Base-by-base conservation (phyloP, 2,888 invertebrate species). In the Arge pagana region DNA sequence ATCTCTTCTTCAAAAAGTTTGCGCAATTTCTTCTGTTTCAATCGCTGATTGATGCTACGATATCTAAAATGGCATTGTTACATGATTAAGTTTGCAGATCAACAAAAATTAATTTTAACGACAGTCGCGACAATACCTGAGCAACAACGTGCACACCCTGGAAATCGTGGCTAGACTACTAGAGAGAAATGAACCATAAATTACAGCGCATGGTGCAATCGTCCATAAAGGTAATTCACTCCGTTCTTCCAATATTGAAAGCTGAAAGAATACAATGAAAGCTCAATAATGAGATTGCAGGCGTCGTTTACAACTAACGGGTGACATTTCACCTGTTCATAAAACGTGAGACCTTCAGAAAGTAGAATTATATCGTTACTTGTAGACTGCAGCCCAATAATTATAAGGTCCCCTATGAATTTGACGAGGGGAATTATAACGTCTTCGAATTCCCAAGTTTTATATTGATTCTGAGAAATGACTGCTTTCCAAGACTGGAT, bases 281-380 rank as follows among this genome's bases (percentile, higher is more conserved):
- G 13, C 8, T n/a, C 4, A 24, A 37, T 45, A 13, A 11, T 8
- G 1, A 2, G 10, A 10, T 26, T n/a, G n/a, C n/a, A n/a, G n/a
- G n/a, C n/a, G n/a, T n/a, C n/a, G n/a, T n/a, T n/a, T n/a, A n/a
- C n/a, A n/a, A n/a, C n/a, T n/a, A n/a, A n/a, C n/a, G n/a, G n/a
- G n/a, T n/a, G n/a, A n/a, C n/a, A n/a, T n/a, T n/a, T n/a, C 60
- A 69, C 70, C 49, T 65, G 51, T 50, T 75, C 73, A 45, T 76
- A 76, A 53, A 72, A 74, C 24, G 59, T 56, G 4, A 76, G 53
- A 18, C 66, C 62, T 51, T 68, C 68, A 16, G 62, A 60, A 10
- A 74, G 58, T 21, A 75, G 49, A 7, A 59, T 15, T 11, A 51
- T 15, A 53, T 67, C 33, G 6, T 65, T 60, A 3, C 51, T 45